Percentiles rank a stretch among this genome's conserved stretches.
Evolutionary conservation across 2,888 invertebrate genomes (phyloP).

Genomic region (Papilio gigon): DNA sequence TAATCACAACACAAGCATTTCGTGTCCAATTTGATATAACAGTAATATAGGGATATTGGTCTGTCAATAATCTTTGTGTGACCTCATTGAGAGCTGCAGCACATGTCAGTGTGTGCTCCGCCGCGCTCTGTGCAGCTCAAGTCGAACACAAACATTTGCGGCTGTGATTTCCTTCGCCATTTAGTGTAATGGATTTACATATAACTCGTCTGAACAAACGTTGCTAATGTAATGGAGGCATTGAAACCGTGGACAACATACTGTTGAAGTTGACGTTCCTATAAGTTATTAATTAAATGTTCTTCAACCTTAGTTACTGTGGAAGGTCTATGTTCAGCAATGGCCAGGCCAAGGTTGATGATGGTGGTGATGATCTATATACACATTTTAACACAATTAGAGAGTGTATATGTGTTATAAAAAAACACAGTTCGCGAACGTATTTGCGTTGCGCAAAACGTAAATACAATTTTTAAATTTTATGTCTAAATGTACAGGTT

Average conservation of each 20-base stretch:
- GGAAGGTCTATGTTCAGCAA: no score
- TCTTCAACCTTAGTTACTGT: no score
- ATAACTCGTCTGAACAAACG: conserved; percentile 14
- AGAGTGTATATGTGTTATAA: no score
- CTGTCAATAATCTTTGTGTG: conserved; percentile 12
- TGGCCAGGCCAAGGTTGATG: no score
- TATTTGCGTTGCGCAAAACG: no score
- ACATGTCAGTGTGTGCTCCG: conserved; percentile 31
- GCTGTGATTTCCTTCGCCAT: conserved; percentile 35
- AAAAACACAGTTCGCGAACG: no score
- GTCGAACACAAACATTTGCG: conserved; percentile 36
- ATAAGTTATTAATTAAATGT: no score
- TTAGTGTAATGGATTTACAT: conserved; percentile 31
- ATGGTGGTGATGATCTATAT: no score
- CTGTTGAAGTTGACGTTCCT: background rate
- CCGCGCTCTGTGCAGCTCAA: conserved; percentile 27
- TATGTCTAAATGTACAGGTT: background rate
- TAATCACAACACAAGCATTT: no score
- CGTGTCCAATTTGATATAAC: background rate
- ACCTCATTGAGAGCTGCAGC: conserved; percentile 19
- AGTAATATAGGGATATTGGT: background rate
- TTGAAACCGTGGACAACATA: background rate
- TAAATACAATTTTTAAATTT: no score
- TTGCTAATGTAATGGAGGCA: background rate
- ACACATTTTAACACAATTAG: no score